phyloP scores from a whole-genome alignment of 1,140 invertebrate genomes.

The Euura lappo region DNA sequence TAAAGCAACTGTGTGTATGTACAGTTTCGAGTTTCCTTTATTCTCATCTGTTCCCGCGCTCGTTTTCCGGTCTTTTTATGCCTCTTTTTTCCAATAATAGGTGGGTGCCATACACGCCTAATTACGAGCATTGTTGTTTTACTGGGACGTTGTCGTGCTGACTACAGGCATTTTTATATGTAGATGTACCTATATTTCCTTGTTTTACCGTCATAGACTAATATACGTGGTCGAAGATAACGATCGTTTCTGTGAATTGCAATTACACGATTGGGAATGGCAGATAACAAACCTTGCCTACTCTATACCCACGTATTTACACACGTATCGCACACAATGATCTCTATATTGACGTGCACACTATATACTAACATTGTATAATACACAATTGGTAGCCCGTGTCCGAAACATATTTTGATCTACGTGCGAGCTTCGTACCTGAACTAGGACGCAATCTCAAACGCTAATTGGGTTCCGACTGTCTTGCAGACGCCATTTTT shows the following conservation, averaged over 20 bases:
- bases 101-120: neutral
- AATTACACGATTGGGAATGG: slow-evolving; percentile 1
- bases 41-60: no score
- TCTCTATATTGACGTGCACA: neutral
- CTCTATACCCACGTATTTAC: neutral
- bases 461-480: no score
- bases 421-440: no score
- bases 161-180: neutral
- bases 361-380: no score
- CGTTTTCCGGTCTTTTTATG: neutral
- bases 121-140: neutral
- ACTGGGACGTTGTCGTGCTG: neutral
- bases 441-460: no score
- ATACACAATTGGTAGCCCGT: no score
- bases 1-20: no score
- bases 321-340: neutral
- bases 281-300: slow-evolving; percentile 1
- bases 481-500: no score
- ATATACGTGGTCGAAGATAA: neutral
- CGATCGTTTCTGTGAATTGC: neutral
- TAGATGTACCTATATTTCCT: neutral
- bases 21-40: no score
- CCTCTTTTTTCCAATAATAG: neutral
- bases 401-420: no score
- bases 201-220: neutral